These are phyloP conservation scores for Meda fulgida DNA, from an alignment of 2,797 vertebrate genomes.

Conservation along the genomic window DNA sequence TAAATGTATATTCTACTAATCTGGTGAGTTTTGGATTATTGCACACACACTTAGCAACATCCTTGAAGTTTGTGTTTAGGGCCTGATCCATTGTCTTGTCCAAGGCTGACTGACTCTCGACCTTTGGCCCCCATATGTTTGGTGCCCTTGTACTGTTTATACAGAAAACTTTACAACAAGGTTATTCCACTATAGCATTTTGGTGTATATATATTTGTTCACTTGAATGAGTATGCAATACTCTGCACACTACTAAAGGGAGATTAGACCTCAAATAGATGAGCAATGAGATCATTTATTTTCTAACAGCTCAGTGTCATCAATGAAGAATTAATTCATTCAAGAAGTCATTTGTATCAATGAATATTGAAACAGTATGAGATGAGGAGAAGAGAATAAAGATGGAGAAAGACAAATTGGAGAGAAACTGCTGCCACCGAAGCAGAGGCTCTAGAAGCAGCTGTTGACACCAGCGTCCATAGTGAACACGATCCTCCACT, in stretches of 20 bases:
- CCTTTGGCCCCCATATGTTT: background rate
- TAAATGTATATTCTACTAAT: background rate
- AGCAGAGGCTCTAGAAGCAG: background rate
- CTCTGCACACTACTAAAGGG: background rate
- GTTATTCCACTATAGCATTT: background rate
- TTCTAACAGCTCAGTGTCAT: too few species aligned
- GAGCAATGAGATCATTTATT: too few species aligned
- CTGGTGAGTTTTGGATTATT: background rate
- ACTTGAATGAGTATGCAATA: background rate
- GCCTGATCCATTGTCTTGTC: background rate
- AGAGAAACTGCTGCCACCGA: background rate
- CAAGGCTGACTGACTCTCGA: slow-evolving; percentile 3
- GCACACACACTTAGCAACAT: slow-evolving; percentile 1
- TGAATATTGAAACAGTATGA: background rate
- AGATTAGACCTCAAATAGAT: too few species aligned
- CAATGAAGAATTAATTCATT: too few species aligned
- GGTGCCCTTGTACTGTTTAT: slow-evolving; percentile 6
- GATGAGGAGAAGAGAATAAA: background rate
- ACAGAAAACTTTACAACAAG: background rate
- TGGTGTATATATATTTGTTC: background rate
- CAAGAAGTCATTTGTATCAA: too few species aligned
- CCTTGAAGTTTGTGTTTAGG: slow-evolving; percentile 26
- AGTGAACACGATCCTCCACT: background rate
- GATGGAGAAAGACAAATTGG: background rate
- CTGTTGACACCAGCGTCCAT: background rate